Percentiles rank a stretch among this genome's conserved stretches.
Conservation (phyloP, 30 jellyfish, hydroid and myxozoan species). For the Haliclystus octoradiatus region DNA sequence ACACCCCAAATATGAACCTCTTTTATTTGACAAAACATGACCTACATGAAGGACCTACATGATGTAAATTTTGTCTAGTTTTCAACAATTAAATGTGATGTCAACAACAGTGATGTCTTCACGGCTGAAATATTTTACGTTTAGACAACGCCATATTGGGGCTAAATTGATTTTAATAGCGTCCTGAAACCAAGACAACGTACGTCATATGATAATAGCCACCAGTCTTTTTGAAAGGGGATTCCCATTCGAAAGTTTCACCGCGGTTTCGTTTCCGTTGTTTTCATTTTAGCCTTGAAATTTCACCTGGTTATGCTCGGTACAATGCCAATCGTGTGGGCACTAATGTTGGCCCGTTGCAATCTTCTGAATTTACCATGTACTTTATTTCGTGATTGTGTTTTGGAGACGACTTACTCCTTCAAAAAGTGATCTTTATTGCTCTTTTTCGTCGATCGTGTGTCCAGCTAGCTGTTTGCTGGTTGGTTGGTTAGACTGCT, state of each 20-base stretch:
- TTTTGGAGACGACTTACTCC: too few species aligned
- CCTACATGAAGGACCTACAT: too few species aligned
- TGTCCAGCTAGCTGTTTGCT: background rate
- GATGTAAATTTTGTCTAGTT: too few species aligned
- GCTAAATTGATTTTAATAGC: background rate
- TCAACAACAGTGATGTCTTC: too few species aligned
- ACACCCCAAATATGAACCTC: too few species aligned
- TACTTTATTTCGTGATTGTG: too few species aligned
- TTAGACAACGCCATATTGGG: too few species aligned
- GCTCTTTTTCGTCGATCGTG: background rate
- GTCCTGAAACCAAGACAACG: background rate
- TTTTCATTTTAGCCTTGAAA: background rate
- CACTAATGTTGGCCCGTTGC: background rate
- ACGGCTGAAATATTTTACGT: too few species aligned
- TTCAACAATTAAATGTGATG: too few species aligned
- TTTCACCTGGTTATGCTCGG: background rate
- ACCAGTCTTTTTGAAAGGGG: background rate
- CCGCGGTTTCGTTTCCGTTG: constrained; percentile 1
- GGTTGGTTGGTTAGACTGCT: background rate
- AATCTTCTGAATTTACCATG: background rate
- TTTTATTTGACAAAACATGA: too few species aligned
- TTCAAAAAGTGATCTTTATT: too few species aligned
- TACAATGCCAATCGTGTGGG: background rate
- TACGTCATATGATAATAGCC: background rate
- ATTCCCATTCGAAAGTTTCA: background rate